Base-by-base conservation (phyloP, 2,888 invertebrate species). In the Xestia ashworthii region DNA sequence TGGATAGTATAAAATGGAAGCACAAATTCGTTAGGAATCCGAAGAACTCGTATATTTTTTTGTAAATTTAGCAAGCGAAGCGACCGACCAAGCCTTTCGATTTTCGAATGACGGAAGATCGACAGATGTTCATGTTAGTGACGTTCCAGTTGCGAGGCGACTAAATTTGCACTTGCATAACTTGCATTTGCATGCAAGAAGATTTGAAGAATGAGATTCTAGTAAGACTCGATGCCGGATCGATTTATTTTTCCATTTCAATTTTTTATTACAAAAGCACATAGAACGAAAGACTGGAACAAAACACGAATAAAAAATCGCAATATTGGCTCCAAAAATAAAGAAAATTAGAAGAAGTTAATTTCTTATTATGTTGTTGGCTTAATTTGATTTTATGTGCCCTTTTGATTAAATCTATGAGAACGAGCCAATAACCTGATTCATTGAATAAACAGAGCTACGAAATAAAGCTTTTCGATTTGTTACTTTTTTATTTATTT, bases 51-150 rank as follows among this genome's bases (percentile, higher is more conserved):
- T 73, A 64, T 76, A 74, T 55, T 74, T 81, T 81, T 80, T 64
- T 32, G 5, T 79, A 69, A 77, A 78, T 76, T 85, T 77, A 41
- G 46, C 65, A 69, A 71, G 22, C 74, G 80, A 82, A 41, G 46
- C 65, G 67, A 71, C 19, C 74, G 80, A 82, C 87, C 87, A 81
- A 85, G 83, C 84, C 85, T 87, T 71, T 58, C 71, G 48, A 79
- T 84, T 87, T 71, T 58, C 71, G 48, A 79, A 85, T 81, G 86
- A 87, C 80, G 78, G 78, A 81, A 81, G 77, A 77, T 80, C 77
- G 78, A 79, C 85, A 83, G 75, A 73, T 64, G 66, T 70, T 77
- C 73, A 73, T 64, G 66, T 70, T 77, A 81, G 69, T 72, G 82
- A 82, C 81, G 78, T 78, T 78, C 73, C 53, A 16, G 22, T 66